A percentile compares a stretch with the other conserved stretches of the same genome.
These are phyloP conservation scores for Anser cygnoides DNA, from an alignment of 2,113 vertebrate genomes.

Conservation along the genomic window DNA sequence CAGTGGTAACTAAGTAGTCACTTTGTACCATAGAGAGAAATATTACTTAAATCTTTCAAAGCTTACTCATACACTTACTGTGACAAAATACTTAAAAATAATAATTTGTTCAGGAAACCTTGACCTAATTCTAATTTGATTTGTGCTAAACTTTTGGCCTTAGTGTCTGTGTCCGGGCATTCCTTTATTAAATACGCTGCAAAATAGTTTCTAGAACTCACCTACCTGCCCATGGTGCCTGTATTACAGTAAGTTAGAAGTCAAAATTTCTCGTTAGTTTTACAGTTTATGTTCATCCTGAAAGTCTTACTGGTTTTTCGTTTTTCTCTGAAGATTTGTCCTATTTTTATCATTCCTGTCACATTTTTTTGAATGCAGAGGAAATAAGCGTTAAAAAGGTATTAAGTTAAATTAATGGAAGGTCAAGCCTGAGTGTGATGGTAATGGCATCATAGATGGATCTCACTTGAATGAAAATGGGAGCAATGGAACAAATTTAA, in stretches of 20 bases:
- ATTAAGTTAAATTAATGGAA: background rate
- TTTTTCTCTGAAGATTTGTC: background rate
- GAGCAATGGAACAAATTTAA: background rate
- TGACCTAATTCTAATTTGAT: background rate
- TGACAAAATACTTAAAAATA: background rate
- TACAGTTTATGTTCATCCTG: background rate
- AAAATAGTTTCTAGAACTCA: background rate
- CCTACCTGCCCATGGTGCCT: background rate
- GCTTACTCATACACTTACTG: background rate
- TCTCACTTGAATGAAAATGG: background rate
- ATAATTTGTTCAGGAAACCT: background rate
- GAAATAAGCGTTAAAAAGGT: background rate
- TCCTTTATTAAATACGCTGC: background rate
- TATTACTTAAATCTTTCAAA: background rate
- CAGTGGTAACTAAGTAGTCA: background rate
- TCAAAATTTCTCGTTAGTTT: background rate
- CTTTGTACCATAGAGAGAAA: background rate
- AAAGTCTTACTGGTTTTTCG: background rate
- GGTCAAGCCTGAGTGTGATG: fast-evolving
- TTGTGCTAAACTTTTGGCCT: background rate
- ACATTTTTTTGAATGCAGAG: background rate
- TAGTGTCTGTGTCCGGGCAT: background rate
- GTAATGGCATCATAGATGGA: background rate
- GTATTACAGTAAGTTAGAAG: background rate
- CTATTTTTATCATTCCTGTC: background rate